Conservation (phyloP, 2,797 vertebrate genomes). For the Serranus cabrilla region DNA sequence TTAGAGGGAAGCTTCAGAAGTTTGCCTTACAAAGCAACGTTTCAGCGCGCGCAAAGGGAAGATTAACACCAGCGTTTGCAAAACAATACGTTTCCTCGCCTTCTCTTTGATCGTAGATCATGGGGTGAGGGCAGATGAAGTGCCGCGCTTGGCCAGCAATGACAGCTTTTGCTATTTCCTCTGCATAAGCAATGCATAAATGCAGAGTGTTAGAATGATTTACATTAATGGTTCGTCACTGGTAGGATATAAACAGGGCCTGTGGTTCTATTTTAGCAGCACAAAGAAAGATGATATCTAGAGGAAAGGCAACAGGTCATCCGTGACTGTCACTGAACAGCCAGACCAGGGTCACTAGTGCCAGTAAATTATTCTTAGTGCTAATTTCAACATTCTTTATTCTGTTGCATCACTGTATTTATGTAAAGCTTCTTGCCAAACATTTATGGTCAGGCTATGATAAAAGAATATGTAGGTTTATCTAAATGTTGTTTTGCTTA, state of each 20-base stretch:
- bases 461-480: not conserved
- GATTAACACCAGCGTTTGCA: constrained; percentile 26
- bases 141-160: not conserved
- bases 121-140: not conserved
- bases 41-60: constrained; percentile 5
- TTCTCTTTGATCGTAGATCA: constrained; percentile 27
- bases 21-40: constrained; percentile 7
- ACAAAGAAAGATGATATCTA: constrained; percentile 56
- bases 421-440: not conserved
- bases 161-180: constrained; percentile 13
- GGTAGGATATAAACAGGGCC: constrained; percentile 9
- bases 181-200: constrained; percentile 13
- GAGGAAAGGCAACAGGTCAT: constrained; percentile 41
- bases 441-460: not conserved
- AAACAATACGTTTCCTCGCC: constrained; percentile 3
- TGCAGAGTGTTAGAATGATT: constrained; percentile 10
- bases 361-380: constrained; percentile 7
- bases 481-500: not conserved
- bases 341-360: not conserved
- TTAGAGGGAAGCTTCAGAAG: constrained; percentile 5
- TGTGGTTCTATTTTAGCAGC: constrained; percentile 52
- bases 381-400: constrained; percentile 15
- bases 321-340: constrained; percentile 9
- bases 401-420: not conserved
- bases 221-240: constrained; percentile 4